Evolutionary conservation across 2,797 vertebrate species (phyloP).

Genomic region (Limosa lapponica): DNA sequence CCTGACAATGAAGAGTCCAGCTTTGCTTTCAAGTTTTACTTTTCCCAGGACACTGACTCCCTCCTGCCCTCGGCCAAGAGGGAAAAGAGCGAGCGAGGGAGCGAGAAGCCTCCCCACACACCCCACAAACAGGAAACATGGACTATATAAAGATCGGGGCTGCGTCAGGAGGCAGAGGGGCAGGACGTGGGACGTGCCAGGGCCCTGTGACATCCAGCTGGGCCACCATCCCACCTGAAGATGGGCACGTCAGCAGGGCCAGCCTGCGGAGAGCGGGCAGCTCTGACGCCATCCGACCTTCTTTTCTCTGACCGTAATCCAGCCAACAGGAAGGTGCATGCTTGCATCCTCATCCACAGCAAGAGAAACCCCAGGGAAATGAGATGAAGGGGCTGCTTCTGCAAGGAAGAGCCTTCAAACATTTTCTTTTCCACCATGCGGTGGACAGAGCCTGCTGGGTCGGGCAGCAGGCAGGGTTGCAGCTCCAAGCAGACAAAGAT

Average conservation of each 20-base stretch:
- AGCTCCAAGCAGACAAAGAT: not conserved
- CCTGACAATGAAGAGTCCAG: slow-evolving; percentile 33
- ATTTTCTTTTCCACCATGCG: not conserved
- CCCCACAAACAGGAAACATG: slow-evolving; percentile 29
- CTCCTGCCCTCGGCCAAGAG: slow-evolving; percentile 10
- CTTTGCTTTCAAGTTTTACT: slow-evolving; percentile 57
- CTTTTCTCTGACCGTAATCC: not conserved
- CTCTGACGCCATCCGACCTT: accelerated
- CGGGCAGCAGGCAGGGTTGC: accelerated
- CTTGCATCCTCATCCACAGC: not conserved
- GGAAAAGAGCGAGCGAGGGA: not conserved
- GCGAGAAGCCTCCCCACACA: not conserved
- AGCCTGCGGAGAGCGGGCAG: not conserved
- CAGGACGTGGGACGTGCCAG: not conserved
- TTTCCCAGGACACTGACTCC: slow-evolving; percentile 70
- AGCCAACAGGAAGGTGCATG: not conserved
- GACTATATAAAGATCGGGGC: not conserved
- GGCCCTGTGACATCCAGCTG: not conserved
- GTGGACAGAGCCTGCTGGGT: not conserved
- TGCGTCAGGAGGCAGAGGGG: not conserved
- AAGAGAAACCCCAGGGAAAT: too few species aligned
- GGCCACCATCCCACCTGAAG: not conserved
- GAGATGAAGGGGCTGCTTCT: not conserved
- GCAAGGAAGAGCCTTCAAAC: not conserved
- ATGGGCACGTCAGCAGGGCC: not conserved